Base-by-base conservation (phyloP, 2,888 invertebrate genomes). In the Xestia rhomboidea region DNA sequence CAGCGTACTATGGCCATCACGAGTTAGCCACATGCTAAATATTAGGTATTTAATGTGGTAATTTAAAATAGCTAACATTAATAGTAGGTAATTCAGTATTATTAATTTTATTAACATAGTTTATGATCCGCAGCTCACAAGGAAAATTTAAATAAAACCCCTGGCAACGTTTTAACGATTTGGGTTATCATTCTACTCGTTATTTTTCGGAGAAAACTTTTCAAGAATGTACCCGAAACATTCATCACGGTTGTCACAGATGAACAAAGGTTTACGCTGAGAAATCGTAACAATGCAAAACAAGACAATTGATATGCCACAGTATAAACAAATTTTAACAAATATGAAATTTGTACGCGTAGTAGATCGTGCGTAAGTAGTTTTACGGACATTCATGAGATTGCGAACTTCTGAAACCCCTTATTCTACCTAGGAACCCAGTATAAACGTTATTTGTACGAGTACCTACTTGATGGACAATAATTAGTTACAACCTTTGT, bases 401-500 rank as follows among this genome's bases (percentile, higher is more conserved):
- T 44, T 62, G n/a, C 18, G 41, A 75, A 76, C 73, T 83, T n/a
- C 38, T 63, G 13, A 75, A 60, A 76, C n/a, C 34, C 68, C 24
- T 69, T 83, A 86, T 81, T 89, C 81, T n/a, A n/a, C n/a, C n/a
- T 79, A 81, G 76, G 76, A 78, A 63, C 38, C 30, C 57, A 71
- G 64, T 60, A 76, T 70, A 73, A 75, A 68, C 67, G 57, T 67
- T 80, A 84, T 85, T 86, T 84, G 79, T 86, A 77, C 21, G 44
- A 44, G 49, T 64, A 60, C 34, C 34, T 34, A 34, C 69, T 73
- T 76, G 38, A 68, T 74, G 68, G 51, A 78, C 77, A 88, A 83
- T 85, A 82, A 86, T 83, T 82, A 77, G 49, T 71, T 63, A 87
- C 68, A 63, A 57, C 79, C 86, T 89, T 89, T 89, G 90, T 89